These are phyloP conservation scores for Lepidothrix coronata DNA, from an alignment of 2,113 vertebrate species.

Conservation along the genomic window DNA sequence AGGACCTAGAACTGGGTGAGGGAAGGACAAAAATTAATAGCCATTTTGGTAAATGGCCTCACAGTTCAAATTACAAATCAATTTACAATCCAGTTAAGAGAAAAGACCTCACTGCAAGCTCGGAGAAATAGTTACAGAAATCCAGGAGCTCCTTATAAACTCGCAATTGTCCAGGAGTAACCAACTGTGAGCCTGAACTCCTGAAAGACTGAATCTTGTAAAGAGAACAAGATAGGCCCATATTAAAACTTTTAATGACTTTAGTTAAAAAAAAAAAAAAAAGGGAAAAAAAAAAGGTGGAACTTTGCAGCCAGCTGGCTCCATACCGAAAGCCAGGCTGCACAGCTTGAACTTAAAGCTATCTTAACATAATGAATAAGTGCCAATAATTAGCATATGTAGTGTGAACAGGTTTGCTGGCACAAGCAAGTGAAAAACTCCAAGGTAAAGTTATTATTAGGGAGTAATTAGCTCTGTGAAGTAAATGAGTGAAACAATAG, in stretches of 20 bases:
- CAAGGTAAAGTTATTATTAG: slow-evolving; percentile 99
- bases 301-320: slow-evolving; percentile 93
- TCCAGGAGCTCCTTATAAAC: slow-evolving; percentile 50
- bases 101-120: background rate
- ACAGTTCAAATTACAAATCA: slow-evolving; percentile 20
- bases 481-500: slow-evolving; percentile 99
- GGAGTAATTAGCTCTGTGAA: slow-evolving; percentile 99
- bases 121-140: slow-evolving; percentile 35
- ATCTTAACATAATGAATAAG: slow-evolving; percentile 99
- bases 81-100: slow-evolving; percentile 6
- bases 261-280: slow-evolving; percentile 59
- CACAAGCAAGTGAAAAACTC: slow-evolving; percentile 95
- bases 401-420: slow-evolving; percentile 99
- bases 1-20: background rate
- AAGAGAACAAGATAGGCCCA: slow-evolving; percentile 77
- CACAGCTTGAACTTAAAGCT: slow-evolving; percentile 99
- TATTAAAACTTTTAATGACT: slow-evolving; percentile 87
- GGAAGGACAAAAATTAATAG: background rate
- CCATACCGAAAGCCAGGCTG: slow-evolving; percentile 89
- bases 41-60: background rate
- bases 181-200: slow-evolving; percentile 61
- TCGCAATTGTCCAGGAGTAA: slow-evolving; percentile 59
- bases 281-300: slow-evolving; percentile 78
- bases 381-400: slow-evolving; percentile 99
- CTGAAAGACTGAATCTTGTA: slow-evolving; percentile 73